These are phyloP conservation scores for Psittacula cyanocephala DNA, from an alignment of 2,113 vertebrate species.

Conservation along the genomic window DNA sequence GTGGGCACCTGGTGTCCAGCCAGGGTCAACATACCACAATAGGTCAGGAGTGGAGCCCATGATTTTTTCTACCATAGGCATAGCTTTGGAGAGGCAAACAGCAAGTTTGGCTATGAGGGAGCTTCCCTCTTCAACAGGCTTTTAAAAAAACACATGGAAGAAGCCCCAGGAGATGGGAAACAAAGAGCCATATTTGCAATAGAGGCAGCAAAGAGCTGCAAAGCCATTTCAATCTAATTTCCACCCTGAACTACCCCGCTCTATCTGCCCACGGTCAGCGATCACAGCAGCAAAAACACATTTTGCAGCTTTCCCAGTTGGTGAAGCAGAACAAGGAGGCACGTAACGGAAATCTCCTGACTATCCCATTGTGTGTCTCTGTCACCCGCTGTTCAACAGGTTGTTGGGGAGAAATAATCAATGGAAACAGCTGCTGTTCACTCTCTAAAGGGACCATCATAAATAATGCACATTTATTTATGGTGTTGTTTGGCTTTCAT, in stretches of 20 bases:
- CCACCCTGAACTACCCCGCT: accelerated
- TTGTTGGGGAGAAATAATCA: neutral
- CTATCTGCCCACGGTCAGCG: neutral
- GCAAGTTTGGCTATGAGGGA: accelerated
- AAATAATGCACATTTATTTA: neutral
- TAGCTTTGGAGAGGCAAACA: neutral
- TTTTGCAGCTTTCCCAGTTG: neutral
- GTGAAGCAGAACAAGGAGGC: neutral
- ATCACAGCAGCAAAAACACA: accelerated
- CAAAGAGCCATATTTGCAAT: neutral
- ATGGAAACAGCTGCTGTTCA: neutral
- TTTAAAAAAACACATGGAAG: neutral
- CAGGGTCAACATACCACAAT: neutral
- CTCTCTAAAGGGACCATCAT: neutral
- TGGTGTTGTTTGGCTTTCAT: neutral
- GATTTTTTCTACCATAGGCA: neutral
- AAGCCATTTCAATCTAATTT: neutral
- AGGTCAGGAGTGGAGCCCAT: neutral
- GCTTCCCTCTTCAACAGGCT: neutral
- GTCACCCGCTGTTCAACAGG: neutral
- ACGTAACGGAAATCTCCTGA: neutral
- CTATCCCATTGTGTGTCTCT: neutral
- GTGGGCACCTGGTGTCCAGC: neutral
- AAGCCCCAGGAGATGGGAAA: neutral
- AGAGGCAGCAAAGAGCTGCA: neutral